phyloP scores from a whole-genome alignment of 2,888 invertebrate species.

The Eilema griseolum region DNA sequence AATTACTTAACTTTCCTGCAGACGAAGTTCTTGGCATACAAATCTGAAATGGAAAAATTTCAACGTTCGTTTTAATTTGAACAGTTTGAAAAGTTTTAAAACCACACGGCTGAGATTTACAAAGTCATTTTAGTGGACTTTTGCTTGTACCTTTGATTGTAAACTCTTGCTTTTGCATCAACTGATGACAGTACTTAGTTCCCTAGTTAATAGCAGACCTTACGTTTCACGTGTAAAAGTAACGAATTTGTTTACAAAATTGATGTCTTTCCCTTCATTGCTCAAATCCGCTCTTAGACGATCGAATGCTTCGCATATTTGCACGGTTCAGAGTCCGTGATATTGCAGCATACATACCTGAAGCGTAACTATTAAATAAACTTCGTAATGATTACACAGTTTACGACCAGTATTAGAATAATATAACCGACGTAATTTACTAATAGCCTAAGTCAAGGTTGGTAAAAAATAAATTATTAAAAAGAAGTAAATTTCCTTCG shows the following conservation, averaged over 20 bases:
- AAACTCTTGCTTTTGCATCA: background rate
- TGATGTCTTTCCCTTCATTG: background rate
- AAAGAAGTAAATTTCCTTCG: slow-evolving; percentile 8
- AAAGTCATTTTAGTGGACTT: background rate
- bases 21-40: background rate
- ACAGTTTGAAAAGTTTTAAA: background rate
- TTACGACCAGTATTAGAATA: background rate
- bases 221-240: background rate
- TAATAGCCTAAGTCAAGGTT: background rate
- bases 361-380: slow-evolving; percentile 19
- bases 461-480: slow-evolving; percentile 3
- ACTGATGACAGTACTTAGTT: too few relatives aligned
- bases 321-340: background rate
- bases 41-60: background rate
- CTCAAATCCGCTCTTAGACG: background rate
- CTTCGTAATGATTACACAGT: slow-evolving; percentile 12
- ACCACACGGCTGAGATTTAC: background rate
- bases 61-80: background rate
- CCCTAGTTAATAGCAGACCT: too few relatives aligned
- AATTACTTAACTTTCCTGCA: slow-evolving; percentile 1
- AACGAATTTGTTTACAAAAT: background rate
- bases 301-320: background rate
- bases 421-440: slow-evolving; percentile 8
- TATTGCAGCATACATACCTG: slow-evolving; percentile 4
- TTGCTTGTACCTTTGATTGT: background rate